A percentile compares a stretch with the other conserved stretches of the same genome.
These are phyloP conservation scores for Harlomillsia oculata DNA, from an alignment of 1,140 invertebrate genomes.

Conservation along the genomic window DNA sequence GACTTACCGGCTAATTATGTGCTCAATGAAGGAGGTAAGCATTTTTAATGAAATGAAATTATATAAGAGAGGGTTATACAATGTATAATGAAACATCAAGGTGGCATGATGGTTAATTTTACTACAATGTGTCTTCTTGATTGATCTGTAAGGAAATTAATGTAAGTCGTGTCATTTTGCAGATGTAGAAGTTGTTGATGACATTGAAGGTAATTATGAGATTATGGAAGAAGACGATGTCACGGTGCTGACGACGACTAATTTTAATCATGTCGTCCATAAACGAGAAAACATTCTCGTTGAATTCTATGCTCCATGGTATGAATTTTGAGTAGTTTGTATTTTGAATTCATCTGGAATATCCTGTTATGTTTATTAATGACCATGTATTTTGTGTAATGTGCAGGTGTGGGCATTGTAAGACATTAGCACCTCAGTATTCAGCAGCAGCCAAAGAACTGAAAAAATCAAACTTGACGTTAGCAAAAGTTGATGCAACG, in stretches of 20 bases:
- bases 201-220: constrained; percentile 38
- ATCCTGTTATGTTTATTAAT: not conserved
- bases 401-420: constrained; percentile 43
- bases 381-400: not conserved
- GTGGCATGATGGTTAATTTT: too few species aligned
- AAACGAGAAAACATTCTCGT: constrained; percentile 42
- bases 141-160: too few species aligned
- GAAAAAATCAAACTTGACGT: constrained; percentile 40
- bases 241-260: constrained; percentile 41
- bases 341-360: not conserved
- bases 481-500: constrained; percentile 48
- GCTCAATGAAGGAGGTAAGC: constrained; percentile 28
- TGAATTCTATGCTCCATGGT: constrained; percentile 50
- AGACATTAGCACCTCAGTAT: constrained; percentile 40
- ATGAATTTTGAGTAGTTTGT: constrained; percentile 1
- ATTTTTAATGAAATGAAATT: not conserved
- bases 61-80: too few species aligned
- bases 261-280: constrained; percentile 43
- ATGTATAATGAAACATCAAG: too few species aligned
- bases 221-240: constrained; percentile 43
- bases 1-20: constrained; percentile 22
- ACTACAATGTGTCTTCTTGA: too few species aligned
- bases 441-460: constrained; percentile 38
- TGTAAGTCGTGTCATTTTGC: too few species aligned
- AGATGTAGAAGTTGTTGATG: constrained; percentile 37